Evolutionary conservation across 92 coral and sea anemone species (phyloP), one percentile per base, ranked within the genome.

Genomic region (Heliopora coerulea): DNA sequence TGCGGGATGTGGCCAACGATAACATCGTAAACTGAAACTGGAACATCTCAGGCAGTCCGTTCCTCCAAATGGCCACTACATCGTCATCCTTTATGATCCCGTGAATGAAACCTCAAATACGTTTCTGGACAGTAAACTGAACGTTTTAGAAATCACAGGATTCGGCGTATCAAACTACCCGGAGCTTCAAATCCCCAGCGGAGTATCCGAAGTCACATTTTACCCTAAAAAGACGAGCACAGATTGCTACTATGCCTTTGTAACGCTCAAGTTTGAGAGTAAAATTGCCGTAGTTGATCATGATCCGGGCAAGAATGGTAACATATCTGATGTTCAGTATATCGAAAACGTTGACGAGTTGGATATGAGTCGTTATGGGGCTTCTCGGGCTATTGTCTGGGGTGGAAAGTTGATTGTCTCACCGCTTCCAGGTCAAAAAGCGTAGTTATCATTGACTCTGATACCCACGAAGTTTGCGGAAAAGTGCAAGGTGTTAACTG

Each of bases 211-310:
- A 7, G 23, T 79, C 61, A 82, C 62, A 20, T 83, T 79, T 64
- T 63, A 31, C 56, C 28, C 78, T 30, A 56, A 63, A 41, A 57
- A 14, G 8, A 60, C 39, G 21, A 49, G 31, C 42, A n/a, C 68
- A 18, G 63, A 25, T 17, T 40, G 72, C 72, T 56, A 31, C 28
- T 25, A 70, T 63, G 18, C n/a, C n/a, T 46, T 46, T n/a, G 52
- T 46, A 2, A 46, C 52, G 52, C 52, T 46, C n/a, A 31, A 78
- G 19, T 83, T 79, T 75, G 29, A 56, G 18, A 59, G 79, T 74
- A 83, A 65, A 68, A 79, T 83, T 21, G 87, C 87, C 3, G 81
- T 83, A 67, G 68, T 83, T 14, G 84, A 83, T 42, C 74, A 79
- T 0, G 75, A 73, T 11, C 44, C 44, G 56, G 73, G 21, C 31